A percentile compares a stretch with the other conserved stretches of the same genome.
Evolutionary conservation across 2,113 vertebrate species (phyloP).

Genomic region (Serinus canaria): DNA sequence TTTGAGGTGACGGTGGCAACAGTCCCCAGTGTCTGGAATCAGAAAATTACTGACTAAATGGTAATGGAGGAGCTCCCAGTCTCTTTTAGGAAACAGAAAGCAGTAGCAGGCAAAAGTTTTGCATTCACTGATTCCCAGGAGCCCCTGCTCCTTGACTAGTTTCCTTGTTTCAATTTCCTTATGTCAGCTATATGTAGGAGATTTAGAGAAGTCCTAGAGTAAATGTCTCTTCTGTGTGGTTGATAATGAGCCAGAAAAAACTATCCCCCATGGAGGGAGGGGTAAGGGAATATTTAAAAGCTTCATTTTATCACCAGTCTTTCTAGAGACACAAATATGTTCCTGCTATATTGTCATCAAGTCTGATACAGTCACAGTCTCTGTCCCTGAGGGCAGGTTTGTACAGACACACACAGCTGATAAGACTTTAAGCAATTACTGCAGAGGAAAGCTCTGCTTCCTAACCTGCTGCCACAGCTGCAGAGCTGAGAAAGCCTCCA

Average conservation of each 20-base stretch:
- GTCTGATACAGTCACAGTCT: background rate
- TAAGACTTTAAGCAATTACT: background rate
- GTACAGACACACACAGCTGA: background rate
- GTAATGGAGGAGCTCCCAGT: background rate
- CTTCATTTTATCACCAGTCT: background rate
- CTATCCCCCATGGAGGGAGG: background rate
- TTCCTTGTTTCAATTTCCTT: background rate
- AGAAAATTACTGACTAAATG: background rate
- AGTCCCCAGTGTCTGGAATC: background rate
- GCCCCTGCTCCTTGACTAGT: background rate
- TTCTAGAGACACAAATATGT: background rate
- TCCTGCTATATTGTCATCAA: background rate
- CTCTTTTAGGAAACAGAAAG: background rate
- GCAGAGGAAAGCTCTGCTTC: background rate
- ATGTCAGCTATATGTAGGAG: background rate
- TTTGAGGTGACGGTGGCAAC: background rate
- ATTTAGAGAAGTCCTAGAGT: background rate
- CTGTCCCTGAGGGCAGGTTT: background rate
- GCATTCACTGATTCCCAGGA: background rate
- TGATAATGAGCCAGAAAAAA: background rate
- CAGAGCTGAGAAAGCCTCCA: background rate
- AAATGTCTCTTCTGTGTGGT: background rate
- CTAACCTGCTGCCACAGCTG: background rate
- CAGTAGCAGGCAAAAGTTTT: background rate
- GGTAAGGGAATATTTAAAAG: background rate